A percentile compares a stretch with the other conserved stretches of the same genome.
phyloP scores from a whole-genome alignment of 2,113 vertebrate genomes.

The Mus pahari region DNA sequence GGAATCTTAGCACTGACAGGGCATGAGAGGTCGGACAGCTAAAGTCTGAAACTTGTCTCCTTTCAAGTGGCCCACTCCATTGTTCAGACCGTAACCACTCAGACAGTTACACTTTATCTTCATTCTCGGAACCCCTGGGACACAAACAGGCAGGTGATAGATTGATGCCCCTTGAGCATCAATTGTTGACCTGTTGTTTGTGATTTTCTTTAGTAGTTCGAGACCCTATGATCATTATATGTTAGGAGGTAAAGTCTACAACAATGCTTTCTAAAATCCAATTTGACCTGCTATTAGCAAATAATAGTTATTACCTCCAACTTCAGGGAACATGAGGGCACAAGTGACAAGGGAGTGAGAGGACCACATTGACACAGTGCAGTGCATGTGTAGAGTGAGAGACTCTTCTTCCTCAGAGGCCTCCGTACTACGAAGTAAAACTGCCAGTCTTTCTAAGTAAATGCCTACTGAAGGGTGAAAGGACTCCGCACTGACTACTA shows the following conservation, averaged over 20 bases:
- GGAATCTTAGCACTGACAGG: not conserved
- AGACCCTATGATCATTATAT: not conserved
- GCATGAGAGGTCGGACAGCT: not conserved
- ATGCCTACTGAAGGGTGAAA: not conserved
- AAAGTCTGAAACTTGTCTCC: not conserved
- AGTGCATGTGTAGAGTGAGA: not conserved
- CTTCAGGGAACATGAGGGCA: not conserved
- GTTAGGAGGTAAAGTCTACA: not conserved
- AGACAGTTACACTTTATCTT: not conserved
- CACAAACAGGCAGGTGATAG: not conserved
- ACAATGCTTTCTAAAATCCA: conserved; percentile 33
- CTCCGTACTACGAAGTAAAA: not conserved
- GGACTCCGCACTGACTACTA: not conserved
- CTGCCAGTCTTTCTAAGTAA: not conserved
- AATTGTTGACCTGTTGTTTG: not conserved
- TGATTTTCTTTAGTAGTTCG: not conserved
- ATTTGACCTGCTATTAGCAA: not conserved
- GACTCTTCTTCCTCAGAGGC: not conserved
- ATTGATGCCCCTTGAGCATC: not conserved
- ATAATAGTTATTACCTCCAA: not conserved
- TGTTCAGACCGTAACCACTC: not conserved
- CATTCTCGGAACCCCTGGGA: not conserved
- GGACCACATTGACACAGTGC: not conserved
- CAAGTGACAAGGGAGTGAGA: not conserved
- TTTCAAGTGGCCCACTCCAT: not conserved